Evolutionary conservation across 2,888 invertebrate genomes (phyloP).

Genomic region (Entomobrya multifasciata): DNA sequence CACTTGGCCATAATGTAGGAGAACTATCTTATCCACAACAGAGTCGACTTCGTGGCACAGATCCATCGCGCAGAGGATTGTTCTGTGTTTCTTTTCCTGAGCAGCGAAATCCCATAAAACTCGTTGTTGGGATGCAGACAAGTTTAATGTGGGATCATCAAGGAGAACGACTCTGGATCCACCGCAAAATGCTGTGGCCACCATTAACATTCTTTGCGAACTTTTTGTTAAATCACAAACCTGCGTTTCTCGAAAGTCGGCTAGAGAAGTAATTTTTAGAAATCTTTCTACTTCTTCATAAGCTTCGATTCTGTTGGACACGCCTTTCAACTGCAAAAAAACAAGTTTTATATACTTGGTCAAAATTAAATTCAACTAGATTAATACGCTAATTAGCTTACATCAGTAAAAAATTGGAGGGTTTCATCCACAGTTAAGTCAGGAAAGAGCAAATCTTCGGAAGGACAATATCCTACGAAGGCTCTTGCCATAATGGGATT

Average conservation of each 20-base stretch:
- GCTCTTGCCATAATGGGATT: slow-evolving; percentile 30
- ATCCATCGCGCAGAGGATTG: slow-evolving; percentile 66
- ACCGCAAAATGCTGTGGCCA: slow-evolving; percentile 69
- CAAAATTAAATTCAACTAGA: too few species aligned
- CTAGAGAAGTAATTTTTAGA: slow-evolving; percentile 50
- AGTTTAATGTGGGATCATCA: slow-evolving; percentile 66
- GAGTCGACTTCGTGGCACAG: slow-evolving; percentile 57
- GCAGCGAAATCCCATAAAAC: slow-evolving; percentile 68
- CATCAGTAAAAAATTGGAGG: slow-evolving; percentile 59
- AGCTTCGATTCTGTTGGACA: slow-evolving; percentile 49
- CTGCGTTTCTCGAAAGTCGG: slow-evolving; percentile 56
- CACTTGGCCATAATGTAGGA: slow-evolving; percentile 59
- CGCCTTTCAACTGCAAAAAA: slow-evolving; percentile 14
- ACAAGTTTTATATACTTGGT: too few species aligned
- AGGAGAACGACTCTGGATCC: slow-evolving; percentile 71
- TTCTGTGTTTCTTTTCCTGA: slow-evolving; percentile 65
- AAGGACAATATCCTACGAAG: slow-evolving; percentile 69
- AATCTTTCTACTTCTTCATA: slow-evolving; percentile 72
- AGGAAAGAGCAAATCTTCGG: slow-evolving; percentile 57
- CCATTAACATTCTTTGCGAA: slow-evolving; percentile 65
- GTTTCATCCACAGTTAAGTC: slow-evolving; percentile 73
- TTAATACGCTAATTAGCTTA: too few species aligned
- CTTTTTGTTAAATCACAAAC: slow-evolving; percentile 56
- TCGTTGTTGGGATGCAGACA: slow-evolving; percentile 61
- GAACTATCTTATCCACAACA: slow-evolving; percentile 56